Evolutionary conservation across 2,113 vertebrate genomes (phyloP).

Genomic region (Peromyscus maniculatus): DNA sequence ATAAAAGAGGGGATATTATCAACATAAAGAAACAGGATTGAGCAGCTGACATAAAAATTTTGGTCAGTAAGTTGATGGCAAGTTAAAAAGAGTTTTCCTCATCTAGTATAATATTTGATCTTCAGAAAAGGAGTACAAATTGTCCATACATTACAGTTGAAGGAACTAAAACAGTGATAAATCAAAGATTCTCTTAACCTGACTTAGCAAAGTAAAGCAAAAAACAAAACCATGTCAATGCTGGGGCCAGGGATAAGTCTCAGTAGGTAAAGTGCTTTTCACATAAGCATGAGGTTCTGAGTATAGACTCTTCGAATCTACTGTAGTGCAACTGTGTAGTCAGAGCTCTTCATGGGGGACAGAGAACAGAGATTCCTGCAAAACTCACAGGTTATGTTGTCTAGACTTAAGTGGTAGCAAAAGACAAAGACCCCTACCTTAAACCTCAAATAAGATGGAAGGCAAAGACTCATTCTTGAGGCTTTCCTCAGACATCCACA

Average conservation of each 20-base stretch:
- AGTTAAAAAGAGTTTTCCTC: background rate
- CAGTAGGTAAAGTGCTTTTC: background rate
- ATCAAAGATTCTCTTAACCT: background rate
- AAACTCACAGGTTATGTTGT: background rate
- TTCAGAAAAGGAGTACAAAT: background rate
- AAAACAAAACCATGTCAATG: background rate
- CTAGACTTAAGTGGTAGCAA: background rate
- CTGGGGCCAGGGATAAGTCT: background rate
- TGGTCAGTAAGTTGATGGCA: background rate
- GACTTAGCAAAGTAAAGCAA: background rate
- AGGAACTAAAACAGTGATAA: background rate
- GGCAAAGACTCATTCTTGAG: background rate
- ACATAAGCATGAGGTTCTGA: background rate
- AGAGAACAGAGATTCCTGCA: no score
- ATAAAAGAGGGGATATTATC: background rate
- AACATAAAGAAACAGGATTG: background rate
- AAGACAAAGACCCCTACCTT: background rate
- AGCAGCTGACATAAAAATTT: background rate
- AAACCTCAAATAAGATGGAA: background rate
- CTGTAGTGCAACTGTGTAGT: background rate
- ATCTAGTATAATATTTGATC: background rate
- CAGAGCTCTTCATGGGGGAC: no score
- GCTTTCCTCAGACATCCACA: no score
- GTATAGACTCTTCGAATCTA: background rate
- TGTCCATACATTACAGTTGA: background rate